Conservation (phyloP, 2,113 vertebrate genomes). For the Telmatochromis brichardi region DNA sequence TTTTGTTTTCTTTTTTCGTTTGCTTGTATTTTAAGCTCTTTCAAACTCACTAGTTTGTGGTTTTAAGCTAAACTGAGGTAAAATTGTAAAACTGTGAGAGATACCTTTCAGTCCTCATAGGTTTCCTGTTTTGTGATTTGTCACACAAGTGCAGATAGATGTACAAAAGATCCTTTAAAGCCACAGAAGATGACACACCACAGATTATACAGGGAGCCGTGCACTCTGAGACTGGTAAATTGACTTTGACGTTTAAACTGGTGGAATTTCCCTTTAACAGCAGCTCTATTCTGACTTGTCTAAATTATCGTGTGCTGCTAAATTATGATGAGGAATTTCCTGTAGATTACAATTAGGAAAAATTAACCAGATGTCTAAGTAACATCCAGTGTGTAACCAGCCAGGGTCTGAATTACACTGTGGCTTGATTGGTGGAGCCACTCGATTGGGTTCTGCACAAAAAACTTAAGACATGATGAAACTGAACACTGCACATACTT, state of each 20-base stretch:
- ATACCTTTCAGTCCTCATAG: background rate
- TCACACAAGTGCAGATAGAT: background rate
- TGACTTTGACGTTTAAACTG: background rate
- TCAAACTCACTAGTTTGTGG: background rate
- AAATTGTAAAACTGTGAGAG: background rate
- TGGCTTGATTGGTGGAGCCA: background rate
- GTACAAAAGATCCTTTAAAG: background rate
- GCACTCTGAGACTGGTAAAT: background rate
- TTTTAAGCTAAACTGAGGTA: background rate
- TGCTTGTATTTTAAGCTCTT: background rate
- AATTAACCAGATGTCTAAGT: background rate
- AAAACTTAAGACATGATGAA: background rate
- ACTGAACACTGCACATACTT: background rate
- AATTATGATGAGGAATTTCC: fast-evolving
- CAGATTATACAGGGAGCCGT: fast-evolving
- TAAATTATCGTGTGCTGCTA: background rate
- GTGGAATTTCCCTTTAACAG: background rate
- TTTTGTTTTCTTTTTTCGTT: background rate
- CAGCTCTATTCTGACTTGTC: background rate
- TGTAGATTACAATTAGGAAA: background rate
- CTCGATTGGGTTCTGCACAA: background rate
- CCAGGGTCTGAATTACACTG: background rate
- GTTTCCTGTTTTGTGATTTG: background rate
- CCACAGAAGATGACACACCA: background rate
- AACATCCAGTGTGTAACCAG: background rate